phyloP scores from a whole-genome alignment of 2,113 vertebrate species.

The Myxocyprinus asiaticus region DNA sequence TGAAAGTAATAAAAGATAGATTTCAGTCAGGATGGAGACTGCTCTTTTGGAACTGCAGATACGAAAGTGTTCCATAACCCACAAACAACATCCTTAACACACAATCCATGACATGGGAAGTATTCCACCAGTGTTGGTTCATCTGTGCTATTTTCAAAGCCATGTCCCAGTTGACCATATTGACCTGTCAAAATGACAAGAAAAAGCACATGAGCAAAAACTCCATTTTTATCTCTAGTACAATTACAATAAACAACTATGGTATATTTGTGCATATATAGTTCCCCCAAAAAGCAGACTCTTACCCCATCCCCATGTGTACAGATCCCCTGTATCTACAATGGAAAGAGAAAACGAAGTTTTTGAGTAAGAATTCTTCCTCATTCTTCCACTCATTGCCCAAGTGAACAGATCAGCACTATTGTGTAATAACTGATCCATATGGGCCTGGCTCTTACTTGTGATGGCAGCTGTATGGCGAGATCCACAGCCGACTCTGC shows the following conservation, averaged over 20 bases:
- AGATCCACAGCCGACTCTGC: conserved; percentile 85
- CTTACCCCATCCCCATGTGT: conserved; percentile 99
- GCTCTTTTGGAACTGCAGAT: conserved; percentile 60
- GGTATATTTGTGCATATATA: background rate
- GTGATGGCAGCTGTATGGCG: conserved; percentile 87
- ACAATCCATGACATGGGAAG: conserved; percentile 65
- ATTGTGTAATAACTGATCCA: too few species aligned
- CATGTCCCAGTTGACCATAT: conserved; percentile 92
- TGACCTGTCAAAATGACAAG: conserved; percentile 72
- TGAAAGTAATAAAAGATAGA: too few species aligned
- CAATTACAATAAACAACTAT: background rate
- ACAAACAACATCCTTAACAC: conserved; percentile 80
- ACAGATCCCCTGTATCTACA: conserved; percentile 85
- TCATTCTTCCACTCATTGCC: too few species aligned
- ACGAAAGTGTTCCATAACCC: conserved; percentile 91
- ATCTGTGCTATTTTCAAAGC: conserved; percentile 73
- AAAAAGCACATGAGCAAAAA: too few species aligned
- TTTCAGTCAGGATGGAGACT: background rate
- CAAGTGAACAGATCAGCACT: too few species aligned
- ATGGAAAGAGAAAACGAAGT: too few species aligned
- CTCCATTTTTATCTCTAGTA: too few species aligned
- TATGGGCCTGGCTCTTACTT: conserved; percentile 69
- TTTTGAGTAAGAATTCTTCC: too few species aligned
- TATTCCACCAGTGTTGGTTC: conserved; percentile 74
- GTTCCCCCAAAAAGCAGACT: background rate